These are phyloP conservation scores for Epizoanthus scotinus DNA, from an alignment of 92 coral and sea anemone species.

Conservation along the genomic window DNA sequence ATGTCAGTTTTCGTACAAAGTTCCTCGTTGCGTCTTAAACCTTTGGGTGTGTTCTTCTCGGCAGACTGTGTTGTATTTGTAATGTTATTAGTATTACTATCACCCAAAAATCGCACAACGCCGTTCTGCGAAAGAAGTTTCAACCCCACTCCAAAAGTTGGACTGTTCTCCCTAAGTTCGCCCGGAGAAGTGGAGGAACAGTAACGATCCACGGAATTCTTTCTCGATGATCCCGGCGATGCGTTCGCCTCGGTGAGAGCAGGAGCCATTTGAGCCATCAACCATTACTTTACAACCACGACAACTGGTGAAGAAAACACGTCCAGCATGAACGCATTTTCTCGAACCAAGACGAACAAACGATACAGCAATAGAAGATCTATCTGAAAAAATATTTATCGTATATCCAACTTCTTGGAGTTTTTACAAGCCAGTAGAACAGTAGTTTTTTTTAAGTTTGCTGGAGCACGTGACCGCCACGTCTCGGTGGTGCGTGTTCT, in stretches of 20 bases:
- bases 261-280: slow-evolving; percentile 99
- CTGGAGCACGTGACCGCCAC: slow-evolving; percentile 99
- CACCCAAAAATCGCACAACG: slow-evolving; percentile 96
- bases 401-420: slow-evolving; percentile 60
- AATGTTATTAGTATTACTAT: slow-evolving; percentile 91
- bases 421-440: slow-evolving; percentile 68
- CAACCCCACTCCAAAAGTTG: slow-evolving; percentile 80
- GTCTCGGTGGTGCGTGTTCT: slow-evolving; percentile 99
- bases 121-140: slow-evolving; percentile 97
- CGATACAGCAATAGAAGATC: slow-evolving; percentile 44
- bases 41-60: slow-evolving; percentile 91
- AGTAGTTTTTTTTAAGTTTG: slow-evolving; percentile 86
- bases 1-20: slow-evolving; percentile 68
- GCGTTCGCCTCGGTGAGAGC: slow-evolving; percentile 99
- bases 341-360: slow-evolving; percentile 67
- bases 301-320: slow-evolving; percentile 87
- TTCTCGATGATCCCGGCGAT: slow-evolving; percentile 99
- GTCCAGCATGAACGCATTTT: slow-evolving; percentile 95
- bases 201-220: slow-evolving; percentile 94
- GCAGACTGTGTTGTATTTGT: slow-evolving; percentile 84
- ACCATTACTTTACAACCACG: slow-evolving; percentile 98
- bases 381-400: slow-evolving; percentile 44
- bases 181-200: slow-evolving; percentile 88
- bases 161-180: slow-evolving; percentile 78
- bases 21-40: slow-evolving; percentile 83